A percentile compares a stretch with the other conserved stretches of the same genome.
Conservation (phyloP, 1,140 invertebrate genomes). For the Melanaphis sacchari region DNA sequence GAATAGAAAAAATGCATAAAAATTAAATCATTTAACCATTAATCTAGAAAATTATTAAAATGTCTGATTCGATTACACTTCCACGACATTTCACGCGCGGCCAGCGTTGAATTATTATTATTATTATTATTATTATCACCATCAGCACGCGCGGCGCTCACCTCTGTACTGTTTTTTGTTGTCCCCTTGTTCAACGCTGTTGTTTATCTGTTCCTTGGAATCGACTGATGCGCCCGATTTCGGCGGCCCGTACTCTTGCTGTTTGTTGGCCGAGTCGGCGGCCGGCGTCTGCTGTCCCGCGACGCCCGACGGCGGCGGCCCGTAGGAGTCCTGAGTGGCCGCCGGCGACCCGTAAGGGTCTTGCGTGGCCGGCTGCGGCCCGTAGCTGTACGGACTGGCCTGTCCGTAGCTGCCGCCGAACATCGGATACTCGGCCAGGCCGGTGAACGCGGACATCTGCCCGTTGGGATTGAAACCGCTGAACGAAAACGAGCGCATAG, state of each 20-base stretch:
- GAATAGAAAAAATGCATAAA: too few species aligned
- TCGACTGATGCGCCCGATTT: background rate
- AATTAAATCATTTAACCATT: too few species aligned
- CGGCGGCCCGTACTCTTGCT: background rate
- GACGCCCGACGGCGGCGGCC: constrained; percentile 28
- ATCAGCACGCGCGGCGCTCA: background rate
- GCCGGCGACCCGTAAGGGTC: background rate
- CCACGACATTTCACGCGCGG: too few species aligned
- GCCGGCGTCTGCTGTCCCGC: constrained; percentile 5
- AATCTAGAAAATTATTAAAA: too few species aligned
- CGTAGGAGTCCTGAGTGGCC: constrained; percentile 30
- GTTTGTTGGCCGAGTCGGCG: background rate
- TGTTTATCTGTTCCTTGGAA: constrained; percentile 1
- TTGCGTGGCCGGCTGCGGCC: background rate
- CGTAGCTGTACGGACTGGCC: background rate
- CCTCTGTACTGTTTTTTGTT: background rate
- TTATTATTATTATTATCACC: too few species aligned
- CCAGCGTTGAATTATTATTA: background rate
- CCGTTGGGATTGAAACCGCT: constrained; percentile 60
- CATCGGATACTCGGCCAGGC: constrained; percentile 50
- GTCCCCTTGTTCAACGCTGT: constrained; percentile 30
- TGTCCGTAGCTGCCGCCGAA: constrained; percentile 45
- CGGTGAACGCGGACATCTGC: constrained; percentile 60
- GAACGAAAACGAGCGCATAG: constrained; percentile 59
- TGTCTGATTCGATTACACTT: too few species aligned